Evolutionary conservation across 2,113 vertebrate species (phyloP).

Genomic region (Pungitius pungitius): DNA sequence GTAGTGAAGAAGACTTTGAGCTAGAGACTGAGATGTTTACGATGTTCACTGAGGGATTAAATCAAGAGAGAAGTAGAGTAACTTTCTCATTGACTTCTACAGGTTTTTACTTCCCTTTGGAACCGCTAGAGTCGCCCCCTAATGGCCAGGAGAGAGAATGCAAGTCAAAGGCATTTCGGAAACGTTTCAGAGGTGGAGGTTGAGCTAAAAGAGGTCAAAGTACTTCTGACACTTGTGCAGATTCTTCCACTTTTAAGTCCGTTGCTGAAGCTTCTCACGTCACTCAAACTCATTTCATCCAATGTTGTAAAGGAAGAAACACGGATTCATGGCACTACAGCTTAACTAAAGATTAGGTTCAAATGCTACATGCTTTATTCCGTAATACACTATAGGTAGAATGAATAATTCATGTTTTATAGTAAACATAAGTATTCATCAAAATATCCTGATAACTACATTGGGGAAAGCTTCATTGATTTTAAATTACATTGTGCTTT

Average conservation of each 20-base stretch:
- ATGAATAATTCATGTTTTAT: background rate
- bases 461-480: slow-evolving; percentile 24
- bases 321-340: background rate
- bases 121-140: too few species aligned
- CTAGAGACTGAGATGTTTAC: too few species aligned
- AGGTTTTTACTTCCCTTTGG: too few species aligned
- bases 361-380: slow-evolving; percentile 7
- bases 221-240: background rate
- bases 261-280: background rate
- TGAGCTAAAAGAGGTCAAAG: background rate
- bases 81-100: too few species aligned
- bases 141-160: too few species aligned
- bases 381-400: background rate
- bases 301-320: background rate
- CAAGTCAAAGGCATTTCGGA: too few species aligned
- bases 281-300: too few species aligned
- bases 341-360: background rate
- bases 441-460: slow-evolving; percentile 18
- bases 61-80: too few species aligned
- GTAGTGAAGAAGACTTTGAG: too few species aligned
- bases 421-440: background rate
- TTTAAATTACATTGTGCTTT: slow-evolving; percentile 13
- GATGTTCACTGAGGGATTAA: too few species aligned
- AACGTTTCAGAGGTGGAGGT: too few species aligned
- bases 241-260: background rate